These are phyloP conservation scores for Lamprotornis superbus DNA, from an alignment of 2,113 vertebrate genomes.

Conservation along the genomic window DNA sequence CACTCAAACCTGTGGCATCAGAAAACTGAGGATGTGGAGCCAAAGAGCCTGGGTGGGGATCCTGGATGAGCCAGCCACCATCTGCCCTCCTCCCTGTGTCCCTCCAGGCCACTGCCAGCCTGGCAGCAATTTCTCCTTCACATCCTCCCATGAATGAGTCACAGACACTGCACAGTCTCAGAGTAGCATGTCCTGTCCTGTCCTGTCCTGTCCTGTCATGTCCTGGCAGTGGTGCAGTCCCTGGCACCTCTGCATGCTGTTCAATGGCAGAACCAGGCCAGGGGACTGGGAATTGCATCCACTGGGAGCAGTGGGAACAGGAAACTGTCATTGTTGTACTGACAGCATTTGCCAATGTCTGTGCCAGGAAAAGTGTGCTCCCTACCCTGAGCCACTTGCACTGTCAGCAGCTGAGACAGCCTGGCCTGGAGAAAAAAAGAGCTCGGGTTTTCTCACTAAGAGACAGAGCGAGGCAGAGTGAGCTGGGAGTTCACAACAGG, in stretches of 20 bases:
- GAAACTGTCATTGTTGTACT: background rate
- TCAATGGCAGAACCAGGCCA: background rate
- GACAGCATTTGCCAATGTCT: background rate
- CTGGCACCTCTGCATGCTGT: background rate
- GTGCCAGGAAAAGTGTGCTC: background rate
- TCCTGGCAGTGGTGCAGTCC: fast-evolving
- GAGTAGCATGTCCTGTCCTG: background rate
- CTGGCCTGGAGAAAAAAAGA: background rate
- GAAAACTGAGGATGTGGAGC: background rate
- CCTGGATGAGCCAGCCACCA: fast-evolving
- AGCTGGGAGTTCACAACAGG: background rate
- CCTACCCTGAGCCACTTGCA: background rate
- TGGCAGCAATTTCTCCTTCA: background rate
- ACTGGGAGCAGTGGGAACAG: fast-evolving
- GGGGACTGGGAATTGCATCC: background rate
- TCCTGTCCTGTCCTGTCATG: background rate
- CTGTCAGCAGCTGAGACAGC: background rate
- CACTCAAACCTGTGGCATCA: background rate
- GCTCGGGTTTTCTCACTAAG: background rate
- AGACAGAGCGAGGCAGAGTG: background rate
- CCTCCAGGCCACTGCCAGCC: background rate
- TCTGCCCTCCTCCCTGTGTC: background rate
- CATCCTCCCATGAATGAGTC: background rate
- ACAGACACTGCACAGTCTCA: fast-evolving
- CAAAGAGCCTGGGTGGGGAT: background rate